A percentile compares a stretch with the other conserved stretches of the same genome.
phyloP scores from a whole-genome alignment of 2,113 vertebrate species.

The Siniperca knerii region DNA sequence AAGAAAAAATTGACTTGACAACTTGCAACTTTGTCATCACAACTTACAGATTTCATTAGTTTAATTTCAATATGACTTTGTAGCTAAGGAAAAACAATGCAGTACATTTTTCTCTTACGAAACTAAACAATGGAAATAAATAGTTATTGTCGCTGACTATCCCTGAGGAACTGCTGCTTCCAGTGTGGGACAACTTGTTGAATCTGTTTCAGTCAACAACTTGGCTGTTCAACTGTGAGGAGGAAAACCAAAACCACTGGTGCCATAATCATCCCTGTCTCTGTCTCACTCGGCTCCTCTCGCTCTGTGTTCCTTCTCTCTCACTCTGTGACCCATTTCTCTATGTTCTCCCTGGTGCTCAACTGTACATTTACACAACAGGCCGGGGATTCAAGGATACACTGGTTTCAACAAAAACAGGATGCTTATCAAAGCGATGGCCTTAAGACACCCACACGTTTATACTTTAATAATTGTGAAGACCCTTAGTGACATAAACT shows the following conservation, averaged over 20 bases:
- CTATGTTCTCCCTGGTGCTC: conserved; percentile 33
- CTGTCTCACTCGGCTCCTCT: conserved; percentile 14
- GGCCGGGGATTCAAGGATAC: conserved; percentile 16
- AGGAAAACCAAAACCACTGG: conserved; percentile 48
- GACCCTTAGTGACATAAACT: too few species aligned
- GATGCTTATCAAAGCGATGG: conserved; percentile 52
- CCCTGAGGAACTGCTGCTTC: background rate
- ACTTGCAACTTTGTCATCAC: background rate
- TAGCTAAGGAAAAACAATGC: conserved; percentile 1
- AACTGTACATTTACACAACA: conserved; percentile 30
- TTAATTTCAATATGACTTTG: conserved; percentile 1
- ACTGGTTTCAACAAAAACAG: conserved; percentile 60
- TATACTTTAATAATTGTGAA: background rate
- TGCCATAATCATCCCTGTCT: conserved; percentile 31
- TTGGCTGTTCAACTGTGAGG: conserved; percentile 15
- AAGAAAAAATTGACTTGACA: too few species aligned
- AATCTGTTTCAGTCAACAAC: conserved; percentile 27
- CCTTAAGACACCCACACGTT: conserved; percentile 6
- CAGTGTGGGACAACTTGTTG: conserved; percentile 39
- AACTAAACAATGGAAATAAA: conserved; percentile 2
- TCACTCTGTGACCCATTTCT: conserved; percentile 52
- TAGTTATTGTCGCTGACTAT: background rate
- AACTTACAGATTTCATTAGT: background rate
- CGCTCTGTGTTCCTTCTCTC: background rate
- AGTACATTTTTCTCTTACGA: background rate